phyloP scores from a whole-genome alignment of 2,888 invertebrate species.

The Kuschelorhynchus macadamiae region DNA sequence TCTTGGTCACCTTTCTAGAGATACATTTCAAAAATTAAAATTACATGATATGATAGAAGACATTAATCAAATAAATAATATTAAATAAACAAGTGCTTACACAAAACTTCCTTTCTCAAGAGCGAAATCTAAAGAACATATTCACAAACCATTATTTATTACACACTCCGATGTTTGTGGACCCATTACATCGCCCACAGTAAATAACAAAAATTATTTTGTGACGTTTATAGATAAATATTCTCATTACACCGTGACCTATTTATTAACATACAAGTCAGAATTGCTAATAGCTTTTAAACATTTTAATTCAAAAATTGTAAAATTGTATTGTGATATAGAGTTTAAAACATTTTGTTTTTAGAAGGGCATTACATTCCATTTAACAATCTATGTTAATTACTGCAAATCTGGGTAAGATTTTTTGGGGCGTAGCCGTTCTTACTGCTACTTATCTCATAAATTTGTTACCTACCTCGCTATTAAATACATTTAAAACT shows the following conservation, averaged over 20 bases:
- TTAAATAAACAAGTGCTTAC: too few species aligned
- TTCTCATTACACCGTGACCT: slow-evolving; percentile 29
- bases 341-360: slow-evolving; percentile 58
- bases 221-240: slow-evolving; percentile 15
- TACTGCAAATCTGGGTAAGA: too few species aligned
- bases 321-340: slow-evolving; percentile 45
- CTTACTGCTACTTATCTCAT: too few species aligned
- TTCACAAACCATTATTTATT: not conserved
- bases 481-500: not conserved
- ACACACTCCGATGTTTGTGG: slow-evolving; percentile 27
- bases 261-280: slow-evolving; percentile 47
- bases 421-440: too few species aligned
- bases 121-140: not conserved
- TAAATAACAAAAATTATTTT: slow-evolving; percentile 27
- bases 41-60: too few species aligned
- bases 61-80: too few species aligned
- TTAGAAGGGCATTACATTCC: slow-evolving; percentile 59
- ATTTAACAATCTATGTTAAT: slow-evolving; percentile 56
- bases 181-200: slow-evolving; percentile 48
- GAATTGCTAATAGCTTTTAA: slow-evolving; percentile 21
- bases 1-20: too few species aligned
- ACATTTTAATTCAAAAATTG: slow-evolving; percentile 2
- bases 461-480: too few species aligned
- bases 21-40: slow-evolving; percentile 1
- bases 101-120: too few species aligned